Evolutionary conservation across 2,797 vertebrate species (phyloP).

Genomic region (Parambassis ranga): DNA sequence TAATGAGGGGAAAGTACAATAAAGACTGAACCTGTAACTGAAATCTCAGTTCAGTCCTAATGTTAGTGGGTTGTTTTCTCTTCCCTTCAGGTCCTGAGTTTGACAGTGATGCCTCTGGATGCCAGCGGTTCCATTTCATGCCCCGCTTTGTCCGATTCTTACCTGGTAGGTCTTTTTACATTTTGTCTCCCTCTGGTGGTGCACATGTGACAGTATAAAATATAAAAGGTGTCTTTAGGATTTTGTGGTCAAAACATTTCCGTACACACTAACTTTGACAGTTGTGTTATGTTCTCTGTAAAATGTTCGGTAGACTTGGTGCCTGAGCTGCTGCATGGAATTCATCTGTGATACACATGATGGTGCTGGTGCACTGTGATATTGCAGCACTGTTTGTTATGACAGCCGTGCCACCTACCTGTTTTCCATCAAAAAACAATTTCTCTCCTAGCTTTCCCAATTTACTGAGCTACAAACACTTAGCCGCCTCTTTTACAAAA

Average conservation of each 20-base stretch:
- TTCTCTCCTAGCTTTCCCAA: constrained; percentile 52
- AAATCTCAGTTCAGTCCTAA: no score
- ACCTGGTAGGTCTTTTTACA: constrained; percentile 83
- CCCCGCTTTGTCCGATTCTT: constrained; percentile 96
- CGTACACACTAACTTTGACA: not conserved
- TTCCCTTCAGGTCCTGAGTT: constrained; percentile 83
- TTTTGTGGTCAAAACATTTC: not conserved
- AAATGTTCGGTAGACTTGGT: not conserved
- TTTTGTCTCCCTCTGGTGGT: constrained; percentile 18
- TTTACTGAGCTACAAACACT: constrained; percentile 52
- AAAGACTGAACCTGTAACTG: no score
- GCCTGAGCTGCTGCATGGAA: constrained; percentile 1
- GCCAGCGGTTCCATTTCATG: constrained; percentile 97
- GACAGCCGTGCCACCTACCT: constrained; percentile 49
- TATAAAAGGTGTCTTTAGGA: not conserved
- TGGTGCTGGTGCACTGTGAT: constrained; percentile 66
- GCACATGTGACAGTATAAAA: not conserved
- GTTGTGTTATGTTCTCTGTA: not conserved
- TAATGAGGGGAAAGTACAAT: not conserved
- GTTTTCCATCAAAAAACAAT: constrained; percentile 55
- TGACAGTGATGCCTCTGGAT: constrained; percentile 78
- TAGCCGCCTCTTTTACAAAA: constrained; percentile 47
- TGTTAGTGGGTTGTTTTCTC: no score
- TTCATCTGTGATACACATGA: constrained; percentile 56
- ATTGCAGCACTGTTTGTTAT: not conserved